phyloP scores from a whole-genome alignment of 2,113 vertebrate species.

The Thomomys bottae region DNA sequence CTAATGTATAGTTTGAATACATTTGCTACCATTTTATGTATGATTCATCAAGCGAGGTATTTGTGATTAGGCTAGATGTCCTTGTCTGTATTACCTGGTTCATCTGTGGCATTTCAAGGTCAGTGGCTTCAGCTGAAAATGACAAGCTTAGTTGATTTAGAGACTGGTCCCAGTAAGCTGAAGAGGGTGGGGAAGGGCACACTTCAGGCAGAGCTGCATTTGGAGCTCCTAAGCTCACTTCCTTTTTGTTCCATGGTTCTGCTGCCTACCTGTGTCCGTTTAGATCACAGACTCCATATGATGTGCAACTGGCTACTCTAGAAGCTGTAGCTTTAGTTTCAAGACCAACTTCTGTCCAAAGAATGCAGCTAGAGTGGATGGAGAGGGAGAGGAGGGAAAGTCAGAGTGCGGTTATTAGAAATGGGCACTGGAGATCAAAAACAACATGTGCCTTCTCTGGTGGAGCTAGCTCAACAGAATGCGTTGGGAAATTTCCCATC shows the following conservation, averaged over 20 bases:
- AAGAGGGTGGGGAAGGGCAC: neutral
- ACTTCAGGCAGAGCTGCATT: neutral
- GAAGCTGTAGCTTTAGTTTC: neutral
- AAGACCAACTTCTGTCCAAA: conserved; percentile 30
- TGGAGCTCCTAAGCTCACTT: neutral
- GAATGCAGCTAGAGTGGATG: neutral
- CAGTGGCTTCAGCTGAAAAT: conserved; percentile 38
- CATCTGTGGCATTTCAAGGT: neutral
- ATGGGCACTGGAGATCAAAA: neutral
- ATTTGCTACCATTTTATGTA: conserved; percentile 44
- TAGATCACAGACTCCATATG: neutral
- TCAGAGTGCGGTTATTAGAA: neutral
- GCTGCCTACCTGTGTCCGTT: neutral
- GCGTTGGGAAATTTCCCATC: neutral
- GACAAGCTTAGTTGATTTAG: conserved; percentile 31
- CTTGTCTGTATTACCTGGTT: neutral
- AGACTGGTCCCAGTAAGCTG: neutral
- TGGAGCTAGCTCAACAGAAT: neutral
- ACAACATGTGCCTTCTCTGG: conserved; percentile 9
- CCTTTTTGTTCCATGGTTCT: conserved; percentile 16
- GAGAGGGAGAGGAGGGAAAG: neutral
- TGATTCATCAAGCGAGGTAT: neutral
- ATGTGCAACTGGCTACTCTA: neutral
- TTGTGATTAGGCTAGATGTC: neutral
- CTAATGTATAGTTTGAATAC: conserved; percentile 25